Conservation (phyloP, 2,888 invertebrate species). For the Norana najaformis region DNA sequence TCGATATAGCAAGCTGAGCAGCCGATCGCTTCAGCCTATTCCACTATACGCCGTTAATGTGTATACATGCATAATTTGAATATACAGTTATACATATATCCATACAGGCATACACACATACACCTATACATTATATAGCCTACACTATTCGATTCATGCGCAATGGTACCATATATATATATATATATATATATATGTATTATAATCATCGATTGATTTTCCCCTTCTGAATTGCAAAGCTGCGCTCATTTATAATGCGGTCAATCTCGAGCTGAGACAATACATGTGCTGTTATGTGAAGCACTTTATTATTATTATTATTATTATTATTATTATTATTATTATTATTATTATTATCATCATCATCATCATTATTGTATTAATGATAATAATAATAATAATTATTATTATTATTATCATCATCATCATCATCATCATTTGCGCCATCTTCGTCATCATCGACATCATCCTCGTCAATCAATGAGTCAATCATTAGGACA, state of each 20-base stretch:
- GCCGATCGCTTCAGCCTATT: no score
- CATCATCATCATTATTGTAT: neutral
- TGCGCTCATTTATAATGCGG: neutral
- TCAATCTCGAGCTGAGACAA: neutral
- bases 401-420: neutral
- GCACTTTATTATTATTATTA: neutral
- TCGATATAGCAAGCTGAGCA: no score
- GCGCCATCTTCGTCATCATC: no score
- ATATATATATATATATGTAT: no score
- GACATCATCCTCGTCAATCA: neutral
- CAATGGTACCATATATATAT: neutral
- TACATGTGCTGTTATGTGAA: neutral
- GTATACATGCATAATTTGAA: neutral
- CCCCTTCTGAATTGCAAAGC: constrained; percentile 2
- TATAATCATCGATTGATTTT: neutral
- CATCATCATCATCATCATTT: neutral
- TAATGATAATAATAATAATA: neutral
- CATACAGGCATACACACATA: neutral
- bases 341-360: neutral
- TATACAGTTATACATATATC: neutral
- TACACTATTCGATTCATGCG: neutral
- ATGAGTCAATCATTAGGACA: neutral
- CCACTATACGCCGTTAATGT: no score
- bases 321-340: neutral
- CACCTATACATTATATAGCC: neutral